Evolutionary conservation across 1,140 invertebrate genomes (phyloP).

Genomic region (Samia ricini): DNA sequence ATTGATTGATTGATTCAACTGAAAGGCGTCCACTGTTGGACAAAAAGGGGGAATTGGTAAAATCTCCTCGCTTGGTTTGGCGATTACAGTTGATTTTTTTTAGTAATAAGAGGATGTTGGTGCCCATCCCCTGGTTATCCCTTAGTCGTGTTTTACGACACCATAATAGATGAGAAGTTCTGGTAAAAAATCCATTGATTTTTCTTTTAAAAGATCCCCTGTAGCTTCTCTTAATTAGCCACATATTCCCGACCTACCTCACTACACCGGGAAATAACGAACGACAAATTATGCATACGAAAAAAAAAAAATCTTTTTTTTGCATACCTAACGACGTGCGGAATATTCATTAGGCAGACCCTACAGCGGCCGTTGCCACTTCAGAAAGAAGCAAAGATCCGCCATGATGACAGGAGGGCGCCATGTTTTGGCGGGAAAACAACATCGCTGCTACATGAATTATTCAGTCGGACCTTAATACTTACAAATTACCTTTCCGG

Average conservation of each 20-base stretch:
- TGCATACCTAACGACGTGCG: slow-evolving; percentile 18
- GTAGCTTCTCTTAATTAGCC: background rate
- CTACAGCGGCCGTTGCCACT: slow-evolving; percentile 18
- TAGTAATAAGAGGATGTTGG: too few relatives aligned
- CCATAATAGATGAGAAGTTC: too few relatives aligned
- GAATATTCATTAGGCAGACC: slow-evolving; percentile 26
- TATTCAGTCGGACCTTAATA: slow-evolving; percentile 36
- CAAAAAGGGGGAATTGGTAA: too few relatives aligned
- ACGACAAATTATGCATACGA: slow-evolving; percentile 18
- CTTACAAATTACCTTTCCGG: slow-evolving; percentile 36
- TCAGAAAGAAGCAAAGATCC: slow-evolving; percentile 33
- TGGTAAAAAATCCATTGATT: too few relatives aligned
- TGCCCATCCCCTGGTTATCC: too few relatives aligned
- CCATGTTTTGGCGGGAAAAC: slow-evolving; percentile 46
- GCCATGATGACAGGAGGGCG: background rate
- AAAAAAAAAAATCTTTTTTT: slow-evolving; percentile 14
- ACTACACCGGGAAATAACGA: slow-evolving; percentile 3
- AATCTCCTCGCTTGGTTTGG: too few relatives aligned
- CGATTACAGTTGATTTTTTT: too few relatives aligned
- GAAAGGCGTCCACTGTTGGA: too few relatives aligned
- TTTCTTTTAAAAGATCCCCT: too few relatives aligned
- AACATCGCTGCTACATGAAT: slow-evolving; percentile 45
- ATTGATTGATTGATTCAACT: too few relatives aligned
- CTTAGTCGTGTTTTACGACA: too few relatives aligned
- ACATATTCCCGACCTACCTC: slow-evolving; percentile 21